Evolutionary conservation across 1,140 invertebrate species (phyloP), one percentile per base, ranked within the genome.

Genomic region (Trichonephila clavata): DNA sequence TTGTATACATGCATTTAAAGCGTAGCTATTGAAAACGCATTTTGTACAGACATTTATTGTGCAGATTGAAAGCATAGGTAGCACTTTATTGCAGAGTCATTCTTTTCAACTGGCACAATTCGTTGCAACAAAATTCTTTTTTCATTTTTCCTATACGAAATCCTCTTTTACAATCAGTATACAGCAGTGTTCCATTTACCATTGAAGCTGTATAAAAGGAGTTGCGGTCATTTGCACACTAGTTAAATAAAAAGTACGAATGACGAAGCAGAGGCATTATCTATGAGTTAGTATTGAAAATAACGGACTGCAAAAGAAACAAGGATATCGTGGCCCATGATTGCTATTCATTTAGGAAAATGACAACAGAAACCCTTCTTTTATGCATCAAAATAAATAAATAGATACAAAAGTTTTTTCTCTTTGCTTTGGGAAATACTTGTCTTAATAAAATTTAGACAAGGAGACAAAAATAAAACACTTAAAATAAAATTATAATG

Each of bases 241-340:
- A 71, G 71, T 89, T 59, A 90, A 90, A 90, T 81, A 90, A 89
- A 80, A 90, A 24, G 20, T 60, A 61, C 43, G 10, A 80, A 81
- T 90, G 89, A 80, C 43, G 27, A 71, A 81, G 77, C 57, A n/a
- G 50, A 57, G 32, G 10, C 59, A 90, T 60, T 77, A 90, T 90
- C 3, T 60, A 21, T 71, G 43, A 8, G 16, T 80, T 80, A 24
- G 57, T 87, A 87, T 61, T 27, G n/a, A 87, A 50, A 20, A 32
- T n/a, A 57, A 84, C 57, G 81, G 50, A 57, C 21, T 43, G 43
- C n/a, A 84, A 57, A 24, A 68, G 10, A 68, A 68, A 84, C 4
- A 57, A 50, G 43, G 43, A 21, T 10, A 18, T n/a, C 14, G 43
- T 10, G 20, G 20, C 8, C 21, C 14, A 57, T 59, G 39, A 21